Evolutionary conservation across 2,113 vertebrate species (phyloP).

Genomic region (Montifringilla adamsi): DNA sequence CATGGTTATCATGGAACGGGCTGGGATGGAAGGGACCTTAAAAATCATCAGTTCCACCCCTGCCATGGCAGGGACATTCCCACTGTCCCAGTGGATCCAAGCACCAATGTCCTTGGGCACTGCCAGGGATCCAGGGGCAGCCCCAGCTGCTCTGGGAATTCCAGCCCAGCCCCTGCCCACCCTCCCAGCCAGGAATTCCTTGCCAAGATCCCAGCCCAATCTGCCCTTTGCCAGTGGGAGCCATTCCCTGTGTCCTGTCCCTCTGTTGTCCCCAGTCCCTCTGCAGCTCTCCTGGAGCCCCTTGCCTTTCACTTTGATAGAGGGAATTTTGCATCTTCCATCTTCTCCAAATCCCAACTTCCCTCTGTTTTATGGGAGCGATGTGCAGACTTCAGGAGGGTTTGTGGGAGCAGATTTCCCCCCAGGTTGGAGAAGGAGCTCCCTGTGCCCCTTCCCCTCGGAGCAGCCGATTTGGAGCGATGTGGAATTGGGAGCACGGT

Average conservation of each 20-base stretch:
- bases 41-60: rapidly evolving
- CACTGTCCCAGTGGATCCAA: rapidly evolving
- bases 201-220: not conserved
- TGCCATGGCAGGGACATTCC: not conserved
- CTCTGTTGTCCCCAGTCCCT: not conserved
- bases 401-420: too few relatives aligned
- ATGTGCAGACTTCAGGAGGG: not conserved
- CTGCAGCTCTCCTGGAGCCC: not conserved
- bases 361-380: not conserved
- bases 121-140: not conserved
- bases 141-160: not conserved
- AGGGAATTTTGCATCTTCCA: not conserved
- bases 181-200: not conserved
- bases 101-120: not conserved
- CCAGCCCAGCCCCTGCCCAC: not conserved
- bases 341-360: not conserved
- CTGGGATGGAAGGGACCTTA: not conserved
- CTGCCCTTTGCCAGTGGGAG: too few relatives aligned
- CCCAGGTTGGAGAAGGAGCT: not conserved
- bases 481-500: rapidly evolving
- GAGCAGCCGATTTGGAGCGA: rapidly evolving
- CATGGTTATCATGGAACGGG: not conserved
- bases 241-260: not conserved
- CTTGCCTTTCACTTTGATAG: not conserved
- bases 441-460: rapidly evolving